A percentile compares a stretch with the other conserved stretches of the same genome.
These are phyloP conservation scores for Ooceraea biroi DNA, from an alignment of 1,140 invertebrate genomes.

Conservation along the genomic window DNA sequence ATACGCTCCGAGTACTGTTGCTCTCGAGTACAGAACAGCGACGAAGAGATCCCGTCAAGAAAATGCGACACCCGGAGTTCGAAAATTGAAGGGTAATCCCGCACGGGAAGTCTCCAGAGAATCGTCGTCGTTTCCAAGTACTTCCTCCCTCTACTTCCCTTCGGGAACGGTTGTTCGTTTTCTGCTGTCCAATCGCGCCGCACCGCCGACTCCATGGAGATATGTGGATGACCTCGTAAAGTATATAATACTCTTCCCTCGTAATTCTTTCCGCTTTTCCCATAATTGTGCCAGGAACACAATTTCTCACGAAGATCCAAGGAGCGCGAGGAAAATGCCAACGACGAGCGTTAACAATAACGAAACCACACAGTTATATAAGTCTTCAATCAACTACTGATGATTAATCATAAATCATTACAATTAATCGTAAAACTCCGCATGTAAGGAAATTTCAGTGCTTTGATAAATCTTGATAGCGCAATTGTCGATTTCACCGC, in stretches of 20 bases:
- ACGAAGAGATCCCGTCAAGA: conserved; percentile 49
- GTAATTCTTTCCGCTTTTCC: too few relatives aligned
- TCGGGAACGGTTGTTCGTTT: conserved; percentile 42
- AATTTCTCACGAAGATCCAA: conserved; percentile 12
- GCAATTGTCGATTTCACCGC: not conserved
- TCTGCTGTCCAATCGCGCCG: conserved; percentile 31
- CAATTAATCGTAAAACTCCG: too few relatives aligned
- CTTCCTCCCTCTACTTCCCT: too few relatives aligned
- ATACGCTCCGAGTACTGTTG: conserved; percentile 31
- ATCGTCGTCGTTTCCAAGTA: not conserved
- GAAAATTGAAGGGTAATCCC: conserved; percentile 63
- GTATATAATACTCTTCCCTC: not conserved
- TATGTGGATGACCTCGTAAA: conserved; percentile 18
- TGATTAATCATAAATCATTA: too few relatives aligned
- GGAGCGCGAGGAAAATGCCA: not conserved
- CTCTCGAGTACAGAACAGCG: conserved; percentile 26
- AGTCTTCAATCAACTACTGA: too few relatives aligned
- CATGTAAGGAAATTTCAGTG: not conserved
- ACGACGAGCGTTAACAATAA: not conserved
- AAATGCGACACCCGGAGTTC: conserved; percentile 48
- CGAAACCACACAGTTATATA: too few relatives aligned
- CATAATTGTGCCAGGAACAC: conserved; percentile 14
- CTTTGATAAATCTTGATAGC: not conserved
- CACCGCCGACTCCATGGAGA: not conserved
- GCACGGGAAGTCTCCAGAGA: conserved; percentile 22